Evolutionary conservation across 2,888 invertebrate species (phyloP).

Genomic region (Drosophila lacicola): DNA sequence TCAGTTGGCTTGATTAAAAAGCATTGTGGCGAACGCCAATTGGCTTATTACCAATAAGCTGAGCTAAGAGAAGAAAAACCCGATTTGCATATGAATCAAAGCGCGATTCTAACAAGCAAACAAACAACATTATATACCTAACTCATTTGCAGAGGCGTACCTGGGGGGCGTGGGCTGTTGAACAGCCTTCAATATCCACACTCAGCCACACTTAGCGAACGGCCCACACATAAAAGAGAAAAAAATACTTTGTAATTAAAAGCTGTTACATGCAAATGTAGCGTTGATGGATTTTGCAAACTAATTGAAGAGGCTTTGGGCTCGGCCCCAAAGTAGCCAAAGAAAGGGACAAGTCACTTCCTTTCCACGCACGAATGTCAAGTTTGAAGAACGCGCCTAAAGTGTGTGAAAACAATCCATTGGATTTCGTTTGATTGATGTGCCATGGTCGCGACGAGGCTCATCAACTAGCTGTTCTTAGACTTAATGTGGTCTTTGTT

Average conservation of each 20-base stretch:
- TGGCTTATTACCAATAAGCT: constrained; percentile 77
- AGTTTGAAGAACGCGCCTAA: constrained; percentile 5
- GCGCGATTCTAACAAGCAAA: constrained; percentile 69
- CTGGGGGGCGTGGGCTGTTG: constrained; percentile 60
- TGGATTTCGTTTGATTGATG: constrained; percentile 43
- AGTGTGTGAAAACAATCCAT: constrained; percentile 23
- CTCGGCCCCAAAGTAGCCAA: constrained; percentile 21
- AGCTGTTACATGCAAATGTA: constrained; percentile 63
- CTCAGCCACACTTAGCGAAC: constrained; percentile 32
- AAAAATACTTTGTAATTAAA: constrained; percentile 67
- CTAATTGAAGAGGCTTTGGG: constrained; percentile 68
- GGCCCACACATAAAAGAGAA: constrained; percentile 34
- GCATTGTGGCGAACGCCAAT: constrained; percentile 76
- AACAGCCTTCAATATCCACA: constrained; percentile 64
- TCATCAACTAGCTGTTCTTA: constrained; percentile 11
- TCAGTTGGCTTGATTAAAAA: constrained; percentile 70
- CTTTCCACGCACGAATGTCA: constrained; percentile 30
- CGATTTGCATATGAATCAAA: constrained; percentile 72
- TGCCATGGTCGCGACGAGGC: constrained; percentile 1
- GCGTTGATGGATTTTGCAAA: constrained; percentile 74
- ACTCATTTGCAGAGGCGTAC: constrained; percentile 67
- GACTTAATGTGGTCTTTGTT: constrained; percentile 16
- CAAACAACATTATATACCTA: constrained; percentile 36
- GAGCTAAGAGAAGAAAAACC: constrained; percentile 42
- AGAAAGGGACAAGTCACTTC: constrained; percentile 58